Percentiles rank a stretch among this genome's conserved stretches.
These are phyloP conservation scores for Hydraecia micacea DNA, from an alignment of 2,888 invertebrate genomes.

Conservation along the genomic window DNA sequence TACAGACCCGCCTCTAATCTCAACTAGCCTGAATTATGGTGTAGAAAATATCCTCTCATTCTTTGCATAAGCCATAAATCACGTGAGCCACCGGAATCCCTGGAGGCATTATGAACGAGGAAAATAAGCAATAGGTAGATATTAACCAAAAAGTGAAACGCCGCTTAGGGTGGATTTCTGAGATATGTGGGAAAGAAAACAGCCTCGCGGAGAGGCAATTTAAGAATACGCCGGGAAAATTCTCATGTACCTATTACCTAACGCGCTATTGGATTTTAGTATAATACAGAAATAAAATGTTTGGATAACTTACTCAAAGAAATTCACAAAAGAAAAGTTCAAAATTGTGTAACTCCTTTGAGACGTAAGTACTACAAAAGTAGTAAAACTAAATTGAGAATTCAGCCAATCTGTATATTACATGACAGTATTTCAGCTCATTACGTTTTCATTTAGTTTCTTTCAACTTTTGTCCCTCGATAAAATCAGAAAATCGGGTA, in stretches of 20 bases:
- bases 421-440: slow-evolving; percentile 57
- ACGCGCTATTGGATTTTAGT: slow-evolving; percentile 47
- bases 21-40: slow-evolving; percentile 88
- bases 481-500: slow-evolving; percentile 63
- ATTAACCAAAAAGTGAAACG: slow-evolving; percentile 81
- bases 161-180: slow-evolving; percentile 66
- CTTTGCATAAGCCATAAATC: slow-evolving; percentile 89
- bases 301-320: slow-evolving; percentile 7
- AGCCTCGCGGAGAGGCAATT: slow-evolving; percentile 54
- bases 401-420: slow-evolving; percentile 54
- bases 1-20: slow-evolving; percentile 83
- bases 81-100: slow-evolving; percentile 84
- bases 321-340: slow-evolving; percentile 41
- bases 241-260: slow-evolving; percentile 31
- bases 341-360: slow-evolving; percentile 40
- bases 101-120: slow-evolving; percentile 82
- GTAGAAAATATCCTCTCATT: slow-evolving; percentile 88
- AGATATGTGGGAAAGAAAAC: slow-evolving; percentile 67
- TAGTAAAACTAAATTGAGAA: slow-evolving; percentile 51
- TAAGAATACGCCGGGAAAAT: slow-evolving; percentile 49
- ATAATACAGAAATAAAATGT: slow-evolving; percentile 38
- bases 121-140: slow-evolving; percentile 86
- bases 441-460: slow-evolving; percentile 65
- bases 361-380: slow-evolving; percentile 44
- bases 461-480: slow-evolving; percentile 64